Base-by-base conservation (phyloP, 2,888 invertebrate genomes). In the Oxyscelio sp. region DNA sequence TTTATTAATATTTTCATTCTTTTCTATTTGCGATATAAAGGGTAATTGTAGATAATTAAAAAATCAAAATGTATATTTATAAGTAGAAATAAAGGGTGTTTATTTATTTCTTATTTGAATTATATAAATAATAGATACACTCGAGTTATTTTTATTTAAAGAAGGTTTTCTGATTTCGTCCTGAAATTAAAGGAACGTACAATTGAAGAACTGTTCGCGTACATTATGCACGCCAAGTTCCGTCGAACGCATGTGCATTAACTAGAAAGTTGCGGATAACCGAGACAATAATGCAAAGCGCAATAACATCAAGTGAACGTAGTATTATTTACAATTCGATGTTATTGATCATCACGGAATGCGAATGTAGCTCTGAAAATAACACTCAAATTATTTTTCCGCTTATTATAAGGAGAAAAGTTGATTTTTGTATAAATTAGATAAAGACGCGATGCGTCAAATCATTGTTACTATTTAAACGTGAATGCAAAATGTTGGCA, bases 261-360 rank as follows among this genome's bases (percentile, higher is more conserved):
- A 80, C 56, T 71, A 80, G 79, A 80, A 80, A 80, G 79, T 79
- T 71, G 63, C 79, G 48, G 71, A 71, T 71, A 71, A 63, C 48
- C 61, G 45, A 56, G 71, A 79, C 71, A 79, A 79, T 79, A 61
- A 68, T 71, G 50, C 66, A 56, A 38, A 61, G 24, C 56, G 56
- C 48, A 56, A 52, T 52, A 61, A 61, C 61, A 70, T 45, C 70
- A 52, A 24, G 45, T 8, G 17, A 78, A 54, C 45, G 78, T 61
- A 22, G 56, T 21, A 71, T 71, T 56, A 70, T 71, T 54, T 56
- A n/a, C 34, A 52, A 59, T 66, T 58, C 68, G 43, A 58, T 66
- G 31, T 63, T 77, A 75, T 75, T 45, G 54, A 66, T 84, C 73
- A 52, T 59, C 38, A 24, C 24, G 43, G 50, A 54, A 70, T 27